Conservation (phyloP, 1,140 invertebrate genomes). For the Papilio dardanus region DNA sequence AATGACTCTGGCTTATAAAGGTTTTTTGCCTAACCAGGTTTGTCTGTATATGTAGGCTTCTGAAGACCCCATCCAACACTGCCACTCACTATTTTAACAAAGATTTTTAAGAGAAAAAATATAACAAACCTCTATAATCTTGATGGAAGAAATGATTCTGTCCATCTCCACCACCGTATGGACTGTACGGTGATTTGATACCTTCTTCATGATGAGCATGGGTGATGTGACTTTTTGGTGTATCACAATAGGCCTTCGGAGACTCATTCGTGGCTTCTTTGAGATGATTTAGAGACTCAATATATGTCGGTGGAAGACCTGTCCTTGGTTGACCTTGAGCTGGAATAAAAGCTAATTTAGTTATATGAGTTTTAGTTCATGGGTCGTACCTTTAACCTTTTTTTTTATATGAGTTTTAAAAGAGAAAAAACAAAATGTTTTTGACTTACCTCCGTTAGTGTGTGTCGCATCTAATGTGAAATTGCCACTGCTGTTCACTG, state of each 20-base stretch:
- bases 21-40: too few relatives aligned
- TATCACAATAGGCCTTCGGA: constrained; percentile 66
- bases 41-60: too few relatives aligned
- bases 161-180: constrained; percentile 73
- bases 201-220: constrained; percentile 60
- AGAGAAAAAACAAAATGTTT: neutral
- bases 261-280: constrained; percentile 66
- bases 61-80: too few relatives aligned
- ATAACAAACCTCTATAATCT: constrained; percentile 63
- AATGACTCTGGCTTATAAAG: too few relatives aligned
- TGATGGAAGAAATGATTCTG: constrained; percentile 71
- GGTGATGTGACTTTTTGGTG: constrained; percentile 63
- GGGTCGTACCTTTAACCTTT: too few relatives aligned
- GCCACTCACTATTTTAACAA: too few relatives aligned
- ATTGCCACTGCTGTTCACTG: constrained; percentile 79
- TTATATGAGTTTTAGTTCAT: neutral
- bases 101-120: constrained; percentile 24
- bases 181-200: constrained; percentile 60
- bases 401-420: too few relatives aligned
- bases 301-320: constrained; percentile 69
- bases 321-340: constrained; percentile 48
- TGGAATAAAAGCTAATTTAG: neutral
- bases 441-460: constrained; percentile 60
- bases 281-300: constrained; percentile 69
- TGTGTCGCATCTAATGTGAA: constrained; percentile 67